Evolutionary conservation across 2,797 vertebrate species (phyloP), one percentile per base, ranked within the genome.

Genomic region (Iguana delicatissima): DNA sequence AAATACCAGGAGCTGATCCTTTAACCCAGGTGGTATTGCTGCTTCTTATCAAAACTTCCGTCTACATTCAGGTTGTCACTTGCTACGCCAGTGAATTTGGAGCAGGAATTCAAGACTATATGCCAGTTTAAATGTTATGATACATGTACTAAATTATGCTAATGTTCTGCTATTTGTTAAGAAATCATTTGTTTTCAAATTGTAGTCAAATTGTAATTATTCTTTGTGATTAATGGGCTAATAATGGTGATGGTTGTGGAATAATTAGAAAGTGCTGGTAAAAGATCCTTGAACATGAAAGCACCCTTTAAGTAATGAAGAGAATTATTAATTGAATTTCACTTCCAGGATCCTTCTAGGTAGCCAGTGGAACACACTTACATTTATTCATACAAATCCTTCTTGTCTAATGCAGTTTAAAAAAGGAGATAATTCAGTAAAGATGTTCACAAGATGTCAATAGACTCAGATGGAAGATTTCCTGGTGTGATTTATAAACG

Each of bases 281-380:
- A 85, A 93, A 92, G 86, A 93, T 89, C 85, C 8, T 42, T 55
- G 80, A 80, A 89, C 72, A 55, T 82, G 57, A 89, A 93, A 92
- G 82, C 69, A 59, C 77, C 80, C 6, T 72, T 90, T 69, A 59
- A 91, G 69, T 91, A 89, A 89, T 93, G 80, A 89, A 87, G 42
- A 7, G 55, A 14, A 84, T 59, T 93, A 91, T 89, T 92, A 91
- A 87, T 73, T 38, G 81, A 59, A 59, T 84, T 80, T 52, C 76
- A 22, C 42, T 94, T 89, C 50, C 57, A 59, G 77, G 72, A 55
- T 76, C 12, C 18, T 73, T 52, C 81, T 79, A 89, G 82, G n/a
- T 89, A 26, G 76, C 35, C 86, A 64, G 29, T 32, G 64, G 86
- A 84, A 73, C 88, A 64, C 74, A 81, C 32, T 82, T 91, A 22